Evolutionary conservation across 2,797 vertebrate species (phyloP).

Genomic region (Notolabrus celidotus): DNA sequence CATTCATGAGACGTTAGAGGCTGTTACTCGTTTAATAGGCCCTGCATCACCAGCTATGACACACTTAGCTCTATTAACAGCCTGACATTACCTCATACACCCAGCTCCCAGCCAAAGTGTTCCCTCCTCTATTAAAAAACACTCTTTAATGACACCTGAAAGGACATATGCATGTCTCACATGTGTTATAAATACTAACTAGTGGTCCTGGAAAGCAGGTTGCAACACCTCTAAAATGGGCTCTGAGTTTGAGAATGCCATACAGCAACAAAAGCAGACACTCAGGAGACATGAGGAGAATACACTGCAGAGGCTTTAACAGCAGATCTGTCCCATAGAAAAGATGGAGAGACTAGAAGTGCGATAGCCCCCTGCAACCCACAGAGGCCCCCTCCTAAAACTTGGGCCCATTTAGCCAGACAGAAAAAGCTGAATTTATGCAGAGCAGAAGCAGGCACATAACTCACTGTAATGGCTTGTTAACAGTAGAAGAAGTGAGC

Average conservation of each 20-base stretch:
- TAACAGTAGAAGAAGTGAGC: conserved; percentile 94
- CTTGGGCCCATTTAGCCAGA: conserved; percentile 84
- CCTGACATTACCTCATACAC: conserved; percentile 64
- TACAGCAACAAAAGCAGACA: conserved; percentile 48
- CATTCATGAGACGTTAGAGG: conserved; percentile 60
- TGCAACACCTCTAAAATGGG: conserved; percentile 19
- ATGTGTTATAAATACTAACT: conserved; percentile 67
- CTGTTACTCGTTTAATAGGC: conserved; percentile 60
- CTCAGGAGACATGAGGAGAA: conserved; percentile 50
- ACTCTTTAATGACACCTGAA: conserved; percentile 55
- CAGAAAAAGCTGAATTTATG: conserved; percentile 87
- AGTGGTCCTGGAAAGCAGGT: conserved; percentile 50
- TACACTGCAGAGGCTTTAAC: conserved; percentile 58
- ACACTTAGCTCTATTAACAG: conserved; percentile 72
- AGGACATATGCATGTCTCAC: conserved; percentile 60
- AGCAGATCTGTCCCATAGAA: conserved; percentile 57
- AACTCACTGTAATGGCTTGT: conserved; percentile 96
- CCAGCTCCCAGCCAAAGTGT: conserved; percentile 29
- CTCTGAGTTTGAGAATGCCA: conserved; percentile 39
- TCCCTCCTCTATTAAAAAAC: conserved; percentile 58
- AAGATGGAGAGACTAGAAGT: conserved; percentile 52
- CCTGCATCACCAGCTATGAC: conserved; percentile 70
- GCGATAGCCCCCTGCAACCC: conserved; percentile 34
- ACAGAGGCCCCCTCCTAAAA: conserved; percentile 84
- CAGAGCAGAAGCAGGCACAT: conserved; percentile 83